phyloP scores from a whole-genome alignment of 2,113 vertebrate species.

The Dipodomys stephensi region DNA sequence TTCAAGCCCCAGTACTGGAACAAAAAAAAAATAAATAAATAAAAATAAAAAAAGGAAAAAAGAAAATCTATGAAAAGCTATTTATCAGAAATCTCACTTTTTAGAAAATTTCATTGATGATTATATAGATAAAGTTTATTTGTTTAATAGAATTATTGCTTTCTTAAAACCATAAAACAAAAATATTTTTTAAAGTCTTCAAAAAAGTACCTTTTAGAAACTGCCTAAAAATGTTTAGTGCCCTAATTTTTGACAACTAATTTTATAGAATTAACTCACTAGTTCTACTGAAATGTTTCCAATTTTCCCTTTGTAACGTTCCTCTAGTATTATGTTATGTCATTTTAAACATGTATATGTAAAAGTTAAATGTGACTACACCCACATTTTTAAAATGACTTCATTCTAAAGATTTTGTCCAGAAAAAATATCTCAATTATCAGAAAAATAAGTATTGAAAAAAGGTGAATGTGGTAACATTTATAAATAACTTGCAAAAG shows the following conservation, averaged over 20 bases:
- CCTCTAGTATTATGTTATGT: neutral
- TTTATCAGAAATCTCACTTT: conserved; percentile 2
- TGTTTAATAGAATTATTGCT: conserved; percentile 14
- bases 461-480: neutral
- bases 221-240: neutral
- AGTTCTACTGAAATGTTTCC: conserved; percentile 41
- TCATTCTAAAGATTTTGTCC: conserved; percentile 37
- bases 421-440: conserved; percentile 32
- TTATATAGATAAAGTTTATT: neutral
- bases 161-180: conserved; percentile 31
- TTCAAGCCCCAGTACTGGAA: too few species aligned
- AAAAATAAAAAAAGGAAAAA: neutral
- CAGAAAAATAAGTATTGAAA: neutral
- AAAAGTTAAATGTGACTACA: conserved; percentile 50
- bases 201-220: neutral
- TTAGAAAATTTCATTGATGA: neutral
- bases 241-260: conserved; percentile 3
- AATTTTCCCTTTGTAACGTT: neutral
- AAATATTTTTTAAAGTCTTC: neutral
- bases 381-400: neutral
- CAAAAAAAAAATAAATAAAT: conserved; percentile 12
- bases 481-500: conserved; percentile 20
- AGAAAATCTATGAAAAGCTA: conserved; percentile 26
- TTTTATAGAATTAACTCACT: conserved; percentile 25
- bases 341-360: conserved; percentile 1